Evolutionary conservation across 1,140 invertebrate species (phyloP), one percentile per base, ranked within the genome.

Genomic region (Phocides pigmalion): DNA sequence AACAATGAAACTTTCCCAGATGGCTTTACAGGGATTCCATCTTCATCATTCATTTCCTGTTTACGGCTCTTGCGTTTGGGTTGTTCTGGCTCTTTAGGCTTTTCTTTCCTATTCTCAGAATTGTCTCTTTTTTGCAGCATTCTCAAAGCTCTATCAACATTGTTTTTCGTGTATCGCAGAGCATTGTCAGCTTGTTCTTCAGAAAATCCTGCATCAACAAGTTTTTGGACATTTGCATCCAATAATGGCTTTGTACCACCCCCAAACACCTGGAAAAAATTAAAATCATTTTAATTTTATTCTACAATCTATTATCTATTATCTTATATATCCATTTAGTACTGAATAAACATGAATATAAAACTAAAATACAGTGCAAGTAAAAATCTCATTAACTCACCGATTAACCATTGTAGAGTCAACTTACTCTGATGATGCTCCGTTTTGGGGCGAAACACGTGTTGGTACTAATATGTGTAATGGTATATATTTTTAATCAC

Each of bases 1-100:
- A 98, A 98, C 1, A 98, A 87, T 0, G 96, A 97, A 0, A 97
- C 94, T 83, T 96, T 97, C 14, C 95, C 96, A 56, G 95, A 96
- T 1, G 97, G 96, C 87, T 97, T 97, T 15, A 93, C 87, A 2
- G 93, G 92, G 44, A 93, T 93, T 56, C 93, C 93, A 58, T 93
- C 92, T 72, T 94, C 93, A 75, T 94, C 95, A 64, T 93, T 93
- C 47, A 66, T 67, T 4, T 93, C 91, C 64, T 85, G 90, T 49
- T 87, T 86, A 17, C 94, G 87, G 19, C 87, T 92, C 75, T 93
- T 94, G 56, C 93, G 81, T 51, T 87, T 89, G 42, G 83, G 81
- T 61, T 65, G 76, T 5, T 90, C 89, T 8, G 79, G 63, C 63
- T 89, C 87, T 75, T 87, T 92, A 47, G 73, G 81, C 73, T 89